Conservation (phyloP, 2,888 invertebrate species). For the Drepana falcataria region DNA sequence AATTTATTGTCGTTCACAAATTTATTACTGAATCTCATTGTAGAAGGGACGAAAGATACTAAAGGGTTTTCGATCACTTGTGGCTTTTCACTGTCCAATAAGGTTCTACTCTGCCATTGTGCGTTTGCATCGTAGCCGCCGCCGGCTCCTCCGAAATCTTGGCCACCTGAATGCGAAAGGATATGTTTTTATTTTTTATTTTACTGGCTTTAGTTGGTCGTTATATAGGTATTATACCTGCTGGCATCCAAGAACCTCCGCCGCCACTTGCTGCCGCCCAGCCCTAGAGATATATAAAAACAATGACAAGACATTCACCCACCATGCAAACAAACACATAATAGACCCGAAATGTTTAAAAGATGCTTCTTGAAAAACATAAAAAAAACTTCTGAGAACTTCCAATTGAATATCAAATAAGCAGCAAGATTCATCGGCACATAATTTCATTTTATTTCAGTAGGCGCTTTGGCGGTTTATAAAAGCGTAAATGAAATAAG, state of each 20-base stretch:
- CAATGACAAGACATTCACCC: not conserved
- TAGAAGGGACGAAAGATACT: slow-evolving; percentile 41
- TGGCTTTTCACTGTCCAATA: slow-evolving; percentile 29
- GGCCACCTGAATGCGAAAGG: slow-evolving; percentile 49
- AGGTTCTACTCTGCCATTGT: slow-evolving; percentile 70
- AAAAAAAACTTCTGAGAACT: not conserved
- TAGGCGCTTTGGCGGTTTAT: not conserved
- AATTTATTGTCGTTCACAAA: slow-evolving; percentile 17
- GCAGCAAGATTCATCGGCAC: not conserved
- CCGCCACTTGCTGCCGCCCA: slow-evolving; percentile 67
- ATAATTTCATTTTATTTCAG: not conserved
- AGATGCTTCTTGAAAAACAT: too few relatives aligned
- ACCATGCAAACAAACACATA: too few relatives aligned
- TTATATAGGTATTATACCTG: slow-evolving; percentile 63
- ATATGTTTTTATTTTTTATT: slow-evolving; percentile 14
- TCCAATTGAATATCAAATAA: not conserved
- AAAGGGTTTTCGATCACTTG: slow-evolving; percentile 25
- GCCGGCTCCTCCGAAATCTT: slow-evolving; percentile 58
- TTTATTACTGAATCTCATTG: slow-evolving; percentile 26
- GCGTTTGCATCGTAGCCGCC: slow-evolving; percentile 67
- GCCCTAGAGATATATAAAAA: slow-evolving; percentile 41
- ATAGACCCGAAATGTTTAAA: too few relatives aligned
- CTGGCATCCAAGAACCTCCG: slow-evolving; percentile 71
- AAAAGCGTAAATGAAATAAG: not conserved
- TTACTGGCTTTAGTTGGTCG: not conserved